Base-by-base conservation (phyloP, 2,888 invertebrate genomes). In the Nowickia ferox region DNA sequence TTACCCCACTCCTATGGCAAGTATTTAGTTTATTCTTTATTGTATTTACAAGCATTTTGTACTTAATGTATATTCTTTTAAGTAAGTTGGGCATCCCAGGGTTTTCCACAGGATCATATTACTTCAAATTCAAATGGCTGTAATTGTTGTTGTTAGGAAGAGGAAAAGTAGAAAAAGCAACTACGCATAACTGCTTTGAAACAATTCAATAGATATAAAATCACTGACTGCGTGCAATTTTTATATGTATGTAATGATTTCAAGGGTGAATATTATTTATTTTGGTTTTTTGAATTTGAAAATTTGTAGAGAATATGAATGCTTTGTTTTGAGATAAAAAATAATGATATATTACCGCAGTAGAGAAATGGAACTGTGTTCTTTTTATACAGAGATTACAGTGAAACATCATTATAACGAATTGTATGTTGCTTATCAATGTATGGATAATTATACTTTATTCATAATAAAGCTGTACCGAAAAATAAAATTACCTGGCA, bases 41-140 rank as follows among this genome's bases (percentile, higher is more conserved):
- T 61, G 15, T 44, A n/a, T n/a, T n/a, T n/a, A 61, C 17, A 76
- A 51, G 44, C 46, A 68, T 81, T 30, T 80, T 71, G 17, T 68
- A 61, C 11, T 66, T 55, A 42, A 57, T 38, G 38, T 30, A 55
- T 69, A 15, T 59, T 10, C 38, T 30, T 61, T 9, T 40, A 17
- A 40, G 40, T 66, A 76, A 53, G 44, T n/a, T 57, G 51, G 75
- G 59, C 80, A 77, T 55, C 80, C 80, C 44, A 59, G 38, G 69
- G 68, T 59, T 82, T 78, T 82, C 22, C 71, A 51, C n/a, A 44
- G 79, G 78, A 78, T 86, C 85, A 76, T 69, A 72, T 86, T 86
- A 83, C 85, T 46, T 15, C n/a, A n/a, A 53, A 22, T 71, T 66
- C 55, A 59, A 78, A 66, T 30, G 44, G 46, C 44, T 13, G 44